Evolutionary conservation across 2,113 vertebrate genomes (phyloP), one percentile per base, ranked within the genome.

Genomic region (Gymnobelideus leadbeateri): DNA sequence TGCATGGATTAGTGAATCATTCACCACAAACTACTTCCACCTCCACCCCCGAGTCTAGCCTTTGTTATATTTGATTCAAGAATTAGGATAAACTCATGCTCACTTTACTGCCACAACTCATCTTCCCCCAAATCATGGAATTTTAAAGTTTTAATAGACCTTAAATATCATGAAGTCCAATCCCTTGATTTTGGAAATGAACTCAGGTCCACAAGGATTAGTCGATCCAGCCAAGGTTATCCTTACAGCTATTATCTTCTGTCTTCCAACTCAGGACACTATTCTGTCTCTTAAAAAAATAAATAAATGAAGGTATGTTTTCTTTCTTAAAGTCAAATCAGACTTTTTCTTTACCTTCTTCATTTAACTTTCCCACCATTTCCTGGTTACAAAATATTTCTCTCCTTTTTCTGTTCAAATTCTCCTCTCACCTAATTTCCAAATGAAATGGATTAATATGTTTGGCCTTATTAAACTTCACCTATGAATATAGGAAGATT

Each of bases 401-500:
- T 93, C 92, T 93, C 91, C 25, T 57, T 89, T 92, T 89, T 55
- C 21, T 61, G 54, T 2, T 90, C 91, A 91, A 84, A 37, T 3
- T 94, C 14, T 54, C 61, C 24, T 91, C 93, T 77, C 37, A 53
- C 90, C n/a, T 53, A 8, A 47, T n/a, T 90, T 28, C 52, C 89
- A 1, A 96, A 92, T 91, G 54, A 57, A 89, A 68, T 37, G 61
- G 89, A 93, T 19, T 19, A 55, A 31, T 68, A 25, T 3, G 46
- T 91, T 50, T 68, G 92, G 90, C 28, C n/a, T 93, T 91, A 93
- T 89, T 16, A 57, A 31, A 92, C 50, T 37, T 53, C 90, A 51
- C 31, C 24, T 90, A 21, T 94, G 53, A 91, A 94, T 46, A 55
- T 94, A 77, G 16, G 68, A 14, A n/a, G 37, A 77, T 21, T 31